Evolutionary conservation across 53 echinoderm and acorn worm species (phyloP), one percentile per base, ranked within the genome.

Genomic region (Echinometra lucunter): DNA sequence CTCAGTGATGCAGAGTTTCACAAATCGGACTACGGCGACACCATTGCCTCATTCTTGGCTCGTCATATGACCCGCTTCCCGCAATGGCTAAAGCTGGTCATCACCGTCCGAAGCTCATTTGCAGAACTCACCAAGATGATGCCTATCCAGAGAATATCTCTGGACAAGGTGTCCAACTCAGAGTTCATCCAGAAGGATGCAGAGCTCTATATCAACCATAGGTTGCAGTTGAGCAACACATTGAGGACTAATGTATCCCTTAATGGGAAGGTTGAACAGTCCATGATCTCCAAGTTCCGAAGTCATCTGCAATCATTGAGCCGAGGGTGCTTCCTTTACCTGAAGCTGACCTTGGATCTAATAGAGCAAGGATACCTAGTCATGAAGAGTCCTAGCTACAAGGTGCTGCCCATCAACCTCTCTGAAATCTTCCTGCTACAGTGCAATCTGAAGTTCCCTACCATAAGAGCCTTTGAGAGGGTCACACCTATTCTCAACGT

Each of bases 11-110:
- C 98, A 0, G 99, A 99, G 94, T 99, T 98, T 37, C 99, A 99
- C 95, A 99, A 99, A 94, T 98, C 99, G 6, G 99, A 99, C 69
- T 99, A 99, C 44, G 99, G 99, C 27, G 99, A 99, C 96, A 99
- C 99, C 72, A 96, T 99, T 60, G 94, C 98, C 34, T 99, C 99
- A 28, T 99, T 99, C 95, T 90, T 99, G 74, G 95, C 98, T 40
- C 97, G 97, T 44, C 96, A 99, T 87, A 95, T 98, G 93, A 94
- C 94, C 89, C 97, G 97, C 88, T 98, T 99, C 69, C 99, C 99
- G 37, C 91, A 95, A 66, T 99, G 99, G 99, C 96, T 99, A 57
- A 98, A 98, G 95, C 95, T 99, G 44, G 88, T 99, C 40, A 93
- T 98, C 60, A 97, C 99, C 67, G 97, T 99, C 21, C 91, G 99